These are phyloP conservation scores for Notamacropus eugenii DNA, from an alignment of 2,797 vertebrate genomes.

Conservation along the genomic window DNA sequence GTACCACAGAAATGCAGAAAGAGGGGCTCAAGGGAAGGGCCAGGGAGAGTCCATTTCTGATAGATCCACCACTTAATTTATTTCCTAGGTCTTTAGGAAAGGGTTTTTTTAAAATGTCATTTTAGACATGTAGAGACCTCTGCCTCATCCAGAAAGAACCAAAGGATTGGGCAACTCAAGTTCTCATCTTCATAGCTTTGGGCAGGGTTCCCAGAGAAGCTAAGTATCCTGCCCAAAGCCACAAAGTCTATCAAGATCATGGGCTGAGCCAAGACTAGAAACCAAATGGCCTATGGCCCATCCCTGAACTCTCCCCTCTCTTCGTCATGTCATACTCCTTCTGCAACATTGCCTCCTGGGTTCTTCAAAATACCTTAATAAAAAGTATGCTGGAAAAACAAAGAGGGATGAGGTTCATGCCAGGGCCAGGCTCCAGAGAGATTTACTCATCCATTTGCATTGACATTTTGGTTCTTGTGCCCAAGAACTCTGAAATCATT, in stretches of 20 bases:
- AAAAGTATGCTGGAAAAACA: not conserved
- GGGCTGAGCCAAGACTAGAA: not conserved
- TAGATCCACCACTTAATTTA: not conserved
- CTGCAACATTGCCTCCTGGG: not conserved
- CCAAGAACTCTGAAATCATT: not conserved
- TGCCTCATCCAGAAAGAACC: not conserved
- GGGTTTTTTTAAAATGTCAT: not conserved
- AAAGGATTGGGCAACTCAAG: not conserved
- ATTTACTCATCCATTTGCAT: constrained; percentile 46
- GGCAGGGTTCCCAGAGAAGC: not conserved
- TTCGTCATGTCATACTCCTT: not conserved
- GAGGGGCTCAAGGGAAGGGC: not conserved
- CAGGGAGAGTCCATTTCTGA: not conserved
- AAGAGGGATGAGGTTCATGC: not conserved
- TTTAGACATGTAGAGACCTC: not conserved
- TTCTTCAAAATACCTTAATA: not conserved
- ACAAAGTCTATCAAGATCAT: not conserved
- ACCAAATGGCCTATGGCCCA: not conserved
- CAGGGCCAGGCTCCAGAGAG: not conserved
- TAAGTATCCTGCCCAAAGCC: not conserved
- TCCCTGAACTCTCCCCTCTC: not conserved
- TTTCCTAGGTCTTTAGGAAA: not conserved
- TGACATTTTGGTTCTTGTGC: constrained; percentile 23
- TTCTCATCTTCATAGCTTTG: not conserved
- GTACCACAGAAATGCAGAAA: not conserved